Base-by-base conservation (phyloP, 1,140 invertebrate genomes). In the Nephila pilipes region DNA sequence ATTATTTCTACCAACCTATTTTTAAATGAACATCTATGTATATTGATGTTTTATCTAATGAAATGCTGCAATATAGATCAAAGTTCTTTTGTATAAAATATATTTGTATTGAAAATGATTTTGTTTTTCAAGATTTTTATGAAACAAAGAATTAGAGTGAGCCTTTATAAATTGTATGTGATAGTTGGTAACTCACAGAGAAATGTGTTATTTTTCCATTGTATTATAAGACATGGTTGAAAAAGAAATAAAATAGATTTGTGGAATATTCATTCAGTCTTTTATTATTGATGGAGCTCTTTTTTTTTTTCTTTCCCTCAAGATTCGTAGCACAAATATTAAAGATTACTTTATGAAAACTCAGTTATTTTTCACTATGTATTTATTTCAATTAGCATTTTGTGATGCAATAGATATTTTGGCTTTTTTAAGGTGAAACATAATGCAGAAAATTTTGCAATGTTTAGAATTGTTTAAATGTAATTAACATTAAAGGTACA, bases 131-230 rank as follows among this genome's bases (percentile, higher is more conserved):
- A 63, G 36, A 90, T 90, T 90, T 90, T 22, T 90, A 90, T 79
- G 36, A 80, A 55, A 54, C n/a, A 25, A 90, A 90, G 25, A 79
- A 65, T 85, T 85, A 92, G 58, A 57, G 38, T 29, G 83, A 85
- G 81, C 90, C 80, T 92, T 92, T 92, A 85, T 63, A 90, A 81
- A 90, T 60, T 90, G 38, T 89, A 92, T 92, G 90, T 92, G 90
- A 92, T 92, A 92, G 90, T 92, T 92, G 58, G 46, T 60, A 91
- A 92, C 38, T 79, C 55, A 75, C 65, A 85, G 90, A 92, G 81
- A 65, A 92, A 92, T 83, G 80, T 92, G 80, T 85, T 92, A 92
- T 92, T 92, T 92, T 92, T 92, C 55, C 90, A 92, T 92, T 92
- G 90, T 92, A 92, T 65, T 92, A 92, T 92, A 92, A 92, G 57